Conservation (phyloP, 1,140 invertebrate genomes). For the Atta colombica region DNA sequence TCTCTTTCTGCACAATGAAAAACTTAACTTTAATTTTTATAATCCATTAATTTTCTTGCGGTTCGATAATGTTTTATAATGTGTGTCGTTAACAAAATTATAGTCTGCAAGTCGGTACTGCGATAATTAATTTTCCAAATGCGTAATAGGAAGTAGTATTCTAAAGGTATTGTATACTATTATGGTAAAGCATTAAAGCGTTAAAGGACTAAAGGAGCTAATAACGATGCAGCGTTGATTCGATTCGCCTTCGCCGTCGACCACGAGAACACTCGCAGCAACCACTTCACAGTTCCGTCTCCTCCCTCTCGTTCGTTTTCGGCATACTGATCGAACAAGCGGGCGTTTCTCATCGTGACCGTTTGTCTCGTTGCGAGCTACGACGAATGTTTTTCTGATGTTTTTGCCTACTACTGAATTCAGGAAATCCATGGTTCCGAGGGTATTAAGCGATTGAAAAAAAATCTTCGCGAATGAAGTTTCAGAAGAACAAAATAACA, state of each 20-base stretch:
- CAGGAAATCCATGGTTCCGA: neutral
- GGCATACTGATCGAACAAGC: conserved; percentile 55
- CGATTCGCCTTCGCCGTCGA: neutral
- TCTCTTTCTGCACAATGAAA: neutral
- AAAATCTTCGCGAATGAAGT: neutral
- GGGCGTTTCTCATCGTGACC: neutral
- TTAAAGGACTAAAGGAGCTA: neutral
- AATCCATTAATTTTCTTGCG: neutral
- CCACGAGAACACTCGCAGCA: conserved; percentile 4
- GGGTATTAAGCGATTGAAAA: neutral
- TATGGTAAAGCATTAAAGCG: neutral
- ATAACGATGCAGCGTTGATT: conserved; percentile 23
- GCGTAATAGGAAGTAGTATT: too few relatives aligned
- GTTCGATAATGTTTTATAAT: neutral
- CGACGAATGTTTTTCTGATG: conserved; percentile 8
- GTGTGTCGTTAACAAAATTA: neutral
- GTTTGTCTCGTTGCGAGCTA: neutral
- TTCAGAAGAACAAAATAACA: neutral
- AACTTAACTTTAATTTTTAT: neutral
- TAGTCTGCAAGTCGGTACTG: neutral
- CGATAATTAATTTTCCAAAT: neutral
- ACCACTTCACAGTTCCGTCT: conserved; percentile 36
- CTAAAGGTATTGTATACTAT: neutral
- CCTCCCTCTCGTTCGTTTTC: conserved; percentile 51
- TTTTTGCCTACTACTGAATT: neutral